Base-by-base conservation (phyloP, 2,888 invertebrate genomes). In the Epinotia bilunana region DNA sequence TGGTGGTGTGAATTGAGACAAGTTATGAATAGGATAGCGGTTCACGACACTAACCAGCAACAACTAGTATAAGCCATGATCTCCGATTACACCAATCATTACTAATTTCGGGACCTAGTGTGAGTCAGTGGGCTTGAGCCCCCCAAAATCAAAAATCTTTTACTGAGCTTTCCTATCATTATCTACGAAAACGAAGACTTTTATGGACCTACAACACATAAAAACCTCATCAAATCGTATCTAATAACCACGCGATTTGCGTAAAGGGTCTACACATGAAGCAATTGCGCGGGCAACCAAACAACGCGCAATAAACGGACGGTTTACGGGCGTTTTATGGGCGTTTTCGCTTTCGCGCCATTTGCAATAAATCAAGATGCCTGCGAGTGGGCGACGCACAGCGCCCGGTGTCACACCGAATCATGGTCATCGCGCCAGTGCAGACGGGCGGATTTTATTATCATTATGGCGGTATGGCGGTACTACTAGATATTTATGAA, bases 341-440 rank as follows among this genome's bases (percentile, higher is more conserved):
- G 89, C 91, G 89, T 92, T 93, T 93, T 93, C 93, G 90, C 93
- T 93, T 93, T 93, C 91, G 88, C 90, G 89, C 90, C 88, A 93
- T 93, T 93, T 93, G 93, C 93, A 93, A 91, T 93, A 93, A 93
- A 93, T 93, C 93, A 93, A 84, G 83, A 86, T 83, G 87, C 88
- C 88, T 85, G 86, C 79, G 85, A 92, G 91, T 91, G 92, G 91
- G 90, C 91, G 90, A 90, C 82, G 84, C 79, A 84, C 87, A 86
- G 86, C 83, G 68, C 68, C 55, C 20, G 57, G 68, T 43, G 68
- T 68, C 68, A 43, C 84, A 82, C 82, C 82, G 84, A 86, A 89
- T 87, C 87, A 86, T 88, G 87, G 87, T 84, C 88, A 86, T 80
- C 71, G 72, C 64, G 70, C 11, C 13, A 4, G 33, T 55, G 67